Evolutionary conservation across 2,888 invertebrate species (phyloP).

Genomic region (Flexamia atlantica): DNA sequence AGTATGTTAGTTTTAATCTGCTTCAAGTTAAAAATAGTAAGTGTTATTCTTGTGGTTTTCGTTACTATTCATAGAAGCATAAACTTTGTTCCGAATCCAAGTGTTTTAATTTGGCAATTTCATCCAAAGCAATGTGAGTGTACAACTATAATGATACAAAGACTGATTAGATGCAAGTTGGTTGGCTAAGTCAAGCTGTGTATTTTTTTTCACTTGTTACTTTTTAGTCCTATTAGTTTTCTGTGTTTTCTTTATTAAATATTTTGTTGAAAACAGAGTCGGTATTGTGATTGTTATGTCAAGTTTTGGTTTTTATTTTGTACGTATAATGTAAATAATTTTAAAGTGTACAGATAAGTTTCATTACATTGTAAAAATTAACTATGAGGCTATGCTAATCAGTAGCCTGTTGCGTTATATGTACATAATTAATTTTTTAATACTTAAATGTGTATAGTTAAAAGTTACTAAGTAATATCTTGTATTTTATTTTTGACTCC

Average conservation of each 20-base stretch:
- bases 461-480: conserved; percentile 15
- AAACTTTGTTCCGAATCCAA: no score
- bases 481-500: conserved; percentile 20
- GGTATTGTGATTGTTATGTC: neutral
- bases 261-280: neutral
- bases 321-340: neutral
- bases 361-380: conserved; percentile 16
- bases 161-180: neutral
- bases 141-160: neutral
- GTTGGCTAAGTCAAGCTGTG: neutral
- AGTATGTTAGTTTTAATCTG: no score
- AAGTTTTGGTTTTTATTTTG: neutral
- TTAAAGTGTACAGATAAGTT: neutral
- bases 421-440: conserved; percentile 21
- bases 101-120: no score
- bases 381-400: neutral
- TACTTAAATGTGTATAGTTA: conserved; percentile 13
- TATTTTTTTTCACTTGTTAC: neutral
- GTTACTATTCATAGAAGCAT: no score
- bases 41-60: no score
- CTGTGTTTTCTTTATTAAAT: neutral
- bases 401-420: conserved; percentile 5
- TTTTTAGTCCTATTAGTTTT: neutral
- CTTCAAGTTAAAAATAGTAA: no score
- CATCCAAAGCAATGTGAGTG: no score